Base-by-base conservation (phyloP, 2,797 vertebrate genomes). In the Coregonus sp. region DNA sequence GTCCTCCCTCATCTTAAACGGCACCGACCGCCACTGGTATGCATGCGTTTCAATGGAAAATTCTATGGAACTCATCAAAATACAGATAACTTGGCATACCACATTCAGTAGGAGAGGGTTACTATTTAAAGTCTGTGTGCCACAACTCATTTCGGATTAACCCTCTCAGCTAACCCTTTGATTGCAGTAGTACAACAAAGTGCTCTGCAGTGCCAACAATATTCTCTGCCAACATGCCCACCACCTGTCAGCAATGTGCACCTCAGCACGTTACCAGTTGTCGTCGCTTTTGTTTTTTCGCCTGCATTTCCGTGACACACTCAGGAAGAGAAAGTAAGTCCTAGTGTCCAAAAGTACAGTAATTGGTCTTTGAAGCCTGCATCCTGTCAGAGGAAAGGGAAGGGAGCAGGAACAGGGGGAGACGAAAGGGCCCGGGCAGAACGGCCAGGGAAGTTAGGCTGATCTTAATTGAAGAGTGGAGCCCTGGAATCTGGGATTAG, bases 401-500 rank as follows among this genome's bases (percentile, higher is more conserved):
- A 54, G 25, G 14, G 31, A 65, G 50, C 4, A 66, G 31, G 29
- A 11, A 25, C 16, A 12, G 20, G 47, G 1, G 9, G 56, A 76
- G 65, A 5, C 16, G n/a, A 33, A 54, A 51, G 77, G 72, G 75
- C 51, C 12, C 20, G 20, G n/a, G 37, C 33, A 15, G 66, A 25
- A 33, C 0, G 47, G 70, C 25, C n/a, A 51, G 70, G 9, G 20
- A 56, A 31, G 50, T 80, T 61, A 70, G 20, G 67, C 33, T 72
- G 68, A 86, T 73, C 70, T 56, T 76, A 75, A 76, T 37, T 77
- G 75, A 84, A 74, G 70, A 31, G 14, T 67, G 37, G 70, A 78
- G 79, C 51, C 74, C 20, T 29, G 75, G 70, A 76, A 82, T 80
- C 70, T 65, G 76, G 76, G 78, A 89, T 88, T 84, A 83, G 80